phyloP scores from a whole-genome alignment of 2,113 vertebrate species.

The Lasiurus borealis region DNA sequence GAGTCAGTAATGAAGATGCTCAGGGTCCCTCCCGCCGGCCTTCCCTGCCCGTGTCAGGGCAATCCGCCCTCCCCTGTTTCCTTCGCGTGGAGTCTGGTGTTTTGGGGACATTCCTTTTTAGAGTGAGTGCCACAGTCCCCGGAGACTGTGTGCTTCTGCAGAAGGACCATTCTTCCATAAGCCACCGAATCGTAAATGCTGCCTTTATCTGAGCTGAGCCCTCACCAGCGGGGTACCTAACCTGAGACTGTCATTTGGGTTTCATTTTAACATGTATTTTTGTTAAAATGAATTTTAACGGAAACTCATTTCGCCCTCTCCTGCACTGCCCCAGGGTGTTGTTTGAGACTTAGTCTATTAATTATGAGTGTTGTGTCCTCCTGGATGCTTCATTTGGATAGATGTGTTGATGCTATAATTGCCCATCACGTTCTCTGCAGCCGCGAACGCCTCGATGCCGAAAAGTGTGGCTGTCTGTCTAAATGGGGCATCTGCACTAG shows the following conservation, averaged over 20 bases:
- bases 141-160: not conserved
- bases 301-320: too few species aligned
- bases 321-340: not conserved
- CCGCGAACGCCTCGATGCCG: not conserved
- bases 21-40: not conserved
- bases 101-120: not conserved
- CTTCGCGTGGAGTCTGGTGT: not conserved
- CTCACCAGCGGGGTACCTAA: rapidly evolving
- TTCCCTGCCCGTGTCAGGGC: rapidly evolving
- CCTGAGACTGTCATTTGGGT: rapidly evolving
- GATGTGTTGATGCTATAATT: not conserved
- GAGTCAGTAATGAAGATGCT: not conserved
- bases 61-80: rapidly evolving
- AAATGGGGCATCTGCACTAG: not conserved
- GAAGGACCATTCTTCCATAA: not conserved
- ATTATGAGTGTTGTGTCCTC: not conserved
- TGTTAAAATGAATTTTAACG: too few species aligned
- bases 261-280: not conserved
- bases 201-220: not conserved
- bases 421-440: not conserved
- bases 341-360: not conserved
- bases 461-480: not conserved
- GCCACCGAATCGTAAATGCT: not conserved
- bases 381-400: not conserved
- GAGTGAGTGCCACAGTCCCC: not conserved